Conservation (phyloP, 2,888 invertebrate genomes). For the Aelia acuminata region DNA sequence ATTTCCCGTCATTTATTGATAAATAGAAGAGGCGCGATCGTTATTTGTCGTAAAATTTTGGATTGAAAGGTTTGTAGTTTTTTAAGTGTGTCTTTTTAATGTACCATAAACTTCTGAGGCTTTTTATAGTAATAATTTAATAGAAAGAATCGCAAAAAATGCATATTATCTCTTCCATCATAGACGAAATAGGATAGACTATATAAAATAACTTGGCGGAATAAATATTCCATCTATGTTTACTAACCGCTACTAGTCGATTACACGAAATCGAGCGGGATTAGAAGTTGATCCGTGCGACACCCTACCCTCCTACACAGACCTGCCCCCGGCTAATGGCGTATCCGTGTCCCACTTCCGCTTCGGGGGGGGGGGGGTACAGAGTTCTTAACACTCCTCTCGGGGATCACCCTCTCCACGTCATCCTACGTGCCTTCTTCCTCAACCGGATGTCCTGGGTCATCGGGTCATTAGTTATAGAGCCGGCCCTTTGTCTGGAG, state of each 20-base stretch:
- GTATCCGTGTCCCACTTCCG: conserved; percentile 11
- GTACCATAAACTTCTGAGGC: too few relatives aligned
- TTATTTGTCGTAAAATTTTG: too few relatives aligned
- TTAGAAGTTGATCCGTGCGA: not conserved
- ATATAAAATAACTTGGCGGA: too few relatives aligned
- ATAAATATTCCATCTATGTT: not conserved
- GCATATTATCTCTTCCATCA: too few relatives aligned
- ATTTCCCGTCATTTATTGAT: too few relatives aligned
- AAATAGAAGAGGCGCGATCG: too few relatives aligned
- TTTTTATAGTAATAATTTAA: too few relatives aligned
- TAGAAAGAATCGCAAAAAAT: too few relatives aligned
- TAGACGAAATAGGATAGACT: too few relatives aligned
- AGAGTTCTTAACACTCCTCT: not conserved
- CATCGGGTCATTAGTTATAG: not conserved
- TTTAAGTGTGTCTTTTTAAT: too few relatives aligned
- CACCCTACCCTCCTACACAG: not conserved
- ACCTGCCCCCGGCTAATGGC: not conserved
- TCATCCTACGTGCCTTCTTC: not conserved
- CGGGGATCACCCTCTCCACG: not conserved
- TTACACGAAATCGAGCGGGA: not conserved
- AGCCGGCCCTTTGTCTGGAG: not conserved
- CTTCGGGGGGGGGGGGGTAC: not conserved
- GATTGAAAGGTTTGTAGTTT: too few relatives aligned
- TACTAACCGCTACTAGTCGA: not conserved
- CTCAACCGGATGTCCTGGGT: not conserved